Percentiles rank a stretch among this genome's conserved stretches.
Conservation (phyloP, 2,797 vertebrate species). For the Cirrhinus mrigala region DNA sequence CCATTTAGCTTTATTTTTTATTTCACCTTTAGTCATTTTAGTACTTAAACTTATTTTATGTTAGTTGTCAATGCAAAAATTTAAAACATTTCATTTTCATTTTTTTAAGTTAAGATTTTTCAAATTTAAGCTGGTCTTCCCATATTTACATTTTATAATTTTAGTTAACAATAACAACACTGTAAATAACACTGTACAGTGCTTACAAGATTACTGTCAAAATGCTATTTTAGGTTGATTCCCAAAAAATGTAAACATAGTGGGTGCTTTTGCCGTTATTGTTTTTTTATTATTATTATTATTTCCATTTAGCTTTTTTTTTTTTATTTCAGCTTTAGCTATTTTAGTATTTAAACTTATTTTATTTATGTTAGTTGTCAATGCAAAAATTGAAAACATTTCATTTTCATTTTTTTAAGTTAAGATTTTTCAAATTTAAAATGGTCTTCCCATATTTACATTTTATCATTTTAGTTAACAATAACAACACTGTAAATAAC, state of each 20-base stretch:
- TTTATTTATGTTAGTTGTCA: too few relatives aligned
- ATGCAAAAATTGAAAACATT: too few relatives aligned
- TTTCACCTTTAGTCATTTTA: neutral
- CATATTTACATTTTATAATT: neutral
- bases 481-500: neutral
- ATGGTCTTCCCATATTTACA: neutral
- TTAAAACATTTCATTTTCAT: too few relatives aligned
- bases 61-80: too few relatives aligned
- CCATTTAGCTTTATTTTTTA: neutral
- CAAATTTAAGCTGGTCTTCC: neutral
- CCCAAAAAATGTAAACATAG: too few relatives aligned
- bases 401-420: too few relatives aligned
- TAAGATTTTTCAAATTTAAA: neutral
- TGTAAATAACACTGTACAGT: neutral
- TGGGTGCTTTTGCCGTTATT: neutral
- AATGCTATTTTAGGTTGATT: too few relatives aligned
- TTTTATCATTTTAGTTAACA: neutral
- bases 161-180: neutral
- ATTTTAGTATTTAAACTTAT: neutral
- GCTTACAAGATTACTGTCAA: neutral
- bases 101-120: too few relatives aligned
- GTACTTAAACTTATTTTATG: too few relatives aligned
- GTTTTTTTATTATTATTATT: too few relatives aligned
- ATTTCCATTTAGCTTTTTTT: neutral
- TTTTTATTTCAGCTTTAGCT: neutral